Base-by-base conservation (phyloP, 2,888 invertebrate genomes). In the Celastrina argiolus region DNA sequence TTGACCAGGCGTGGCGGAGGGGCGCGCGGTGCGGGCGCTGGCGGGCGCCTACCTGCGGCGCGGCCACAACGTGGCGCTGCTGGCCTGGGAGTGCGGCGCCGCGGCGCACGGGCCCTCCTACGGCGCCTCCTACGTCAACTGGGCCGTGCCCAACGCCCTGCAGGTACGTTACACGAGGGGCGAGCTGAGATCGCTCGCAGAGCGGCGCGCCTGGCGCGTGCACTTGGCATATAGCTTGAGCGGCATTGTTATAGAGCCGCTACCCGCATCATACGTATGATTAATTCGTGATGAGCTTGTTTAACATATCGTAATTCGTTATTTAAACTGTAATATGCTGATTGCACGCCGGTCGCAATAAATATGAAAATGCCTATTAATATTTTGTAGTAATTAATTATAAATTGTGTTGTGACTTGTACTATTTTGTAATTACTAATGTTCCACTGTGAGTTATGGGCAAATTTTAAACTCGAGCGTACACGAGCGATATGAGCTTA, bases 71-170 rank as follows among this genome's bases (percentile, higher is more conserved):
- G 87, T 90, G 18, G 83, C 76, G 18, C 77, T 90, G n/a, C 73
- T 90, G 56, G 84, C 89, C 73, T 90, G 90, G 90, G 77, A 88
- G 31, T 77, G 90, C 89, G 36, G 83, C 87, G 64, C 76, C 12
- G 71, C 74, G 8, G 64, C 75, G 34, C 78, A 81, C 12, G 77
- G 74, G 67, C 67, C 86, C 22, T 69, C 80, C 6, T 74, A 71
- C 36, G 87, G 10, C 51, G 22, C 4, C 51, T 51, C 88, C 4
- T 90, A 86, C 72, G 61, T 83, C 36, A 79, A 76, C 66, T 86
- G 83, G 82, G 90, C 88, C n/a, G 76, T 80, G 10, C 89, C 90
- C n/a, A 90, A 90, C 69, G 80, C 86, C 56, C 76, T 81, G 68
- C 76, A 80, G 83, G 89, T 89, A 74, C 5, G 10, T 16, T 28